phyloP scores from a whole-genome alignment of 2,888 invertebrate genomes.

The Panopea generosa region DNA sequence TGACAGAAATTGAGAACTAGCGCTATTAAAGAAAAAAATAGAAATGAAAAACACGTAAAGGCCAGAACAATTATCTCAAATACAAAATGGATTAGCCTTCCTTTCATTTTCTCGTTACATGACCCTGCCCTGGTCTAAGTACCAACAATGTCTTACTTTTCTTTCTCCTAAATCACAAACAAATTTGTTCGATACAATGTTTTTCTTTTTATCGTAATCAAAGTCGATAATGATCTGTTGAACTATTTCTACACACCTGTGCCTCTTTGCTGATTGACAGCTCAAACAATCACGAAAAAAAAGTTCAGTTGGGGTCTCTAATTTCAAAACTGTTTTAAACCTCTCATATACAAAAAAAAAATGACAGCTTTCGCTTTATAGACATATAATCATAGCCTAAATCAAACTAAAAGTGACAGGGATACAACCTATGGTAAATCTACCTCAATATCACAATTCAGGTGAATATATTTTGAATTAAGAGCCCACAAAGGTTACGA shows the following conservation, averaged over 20 bases:
- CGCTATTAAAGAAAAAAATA: too few species aligned
- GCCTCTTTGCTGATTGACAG: constrained; percentile 44
- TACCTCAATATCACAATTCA: constrained; percentile 13
- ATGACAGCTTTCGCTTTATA: constrained; percentile 1
- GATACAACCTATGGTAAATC: constrained; percentile 20
- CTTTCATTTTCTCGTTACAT: too few species aligned
- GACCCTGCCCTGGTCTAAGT: too few species aligned
- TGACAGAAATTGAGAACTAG: too few species aligned
- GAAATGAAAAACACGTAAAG: too few species aligned
- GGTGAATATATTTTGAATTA: constrained; percentile 29
- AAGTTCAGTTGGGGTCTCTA: constrained; percentile 29
- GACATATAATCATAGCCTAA: constrained; percentile 36
- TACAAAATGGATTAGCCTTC: too few species aligned
- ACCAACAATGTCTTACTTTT: too few species aligned
- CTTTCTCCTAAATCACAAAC: too few species aligned
- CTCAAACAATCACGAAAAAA: constrained; percentile 20
- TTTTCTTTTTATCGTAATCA: too few species aligned
- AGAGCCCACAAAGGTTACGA: constrained; percentile 26
- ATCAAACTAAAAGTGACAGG: constrained; percentile 39
- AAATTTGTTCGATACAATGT: too few species aligned
- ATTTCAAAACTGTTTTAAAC: constrained; percentile 23
- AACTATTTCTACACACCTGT: constrained; percentile 28
- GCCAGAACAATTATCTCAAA: too few species aligned
- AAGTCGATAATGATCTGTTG: neutral
- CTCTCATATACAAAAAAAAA: neutral